Evolutionary conservation across 2,888 invertebrate species (phyloP).

Genomic region (Euzetes globulus): DNA sequence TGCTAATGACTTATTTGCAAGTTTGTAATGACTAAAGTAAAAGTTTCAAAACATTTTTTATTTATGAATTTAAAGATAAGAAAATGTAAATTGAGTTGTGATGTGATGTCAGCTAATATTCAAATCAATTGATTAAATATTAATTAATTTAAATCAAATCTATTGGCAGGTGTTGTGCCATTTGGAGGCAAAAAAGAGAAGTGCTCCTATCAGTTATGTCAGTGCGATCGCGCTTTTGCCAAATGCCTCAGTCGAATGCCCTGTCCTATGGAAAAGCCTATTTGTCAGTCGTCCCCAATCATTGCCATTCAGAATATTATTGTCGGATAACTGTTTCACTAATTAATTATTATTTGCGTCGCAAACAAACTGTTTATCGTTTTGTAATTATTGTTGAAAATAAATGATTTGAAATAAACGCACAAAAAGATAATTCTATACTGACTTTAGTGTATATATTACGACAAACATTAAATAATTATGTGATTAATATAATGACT

Average conservation of each 20-base stretch:
- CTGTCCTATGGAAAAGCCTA: conserved; percentile 55
- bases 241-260: conserved; percentile 67
- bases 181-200: conserved; percentile 45
- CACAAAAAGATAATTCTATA: too few relatives aligned
- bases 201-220: conserved; percentile 70
- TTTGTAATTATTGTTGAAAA: neutral
- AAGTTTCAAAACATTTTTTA: too few relatives aligned
- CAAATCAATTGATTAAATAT: neutral
- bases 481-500: too few relatives aligned
- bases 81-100: neutral
- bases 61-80: neutral
- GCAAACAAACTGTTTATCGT: neutral
- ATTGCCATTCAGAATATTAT: conserved; percentile 27
- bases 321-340: neutral
- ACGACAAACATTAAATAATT: too few relatives aligned
- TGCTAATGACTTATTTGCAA: too few relatives aligned
- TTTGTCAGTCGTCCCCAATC: conserved; percentile 31
- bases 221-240: conserved; percentile 70
- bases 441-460: too few relatives aligned
- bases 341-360: neutral
- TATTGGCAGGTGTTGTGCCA: conserved; percentile 7
- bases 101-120: too few relatives aligned
- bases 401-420: neutral
- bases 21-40: too few relatives aligned
- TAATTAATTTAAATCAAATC: neutral